phyloP scores from a whole-genome alignment of 2,888 invertebrate species.

The Nomada ferruginata region DNA sequence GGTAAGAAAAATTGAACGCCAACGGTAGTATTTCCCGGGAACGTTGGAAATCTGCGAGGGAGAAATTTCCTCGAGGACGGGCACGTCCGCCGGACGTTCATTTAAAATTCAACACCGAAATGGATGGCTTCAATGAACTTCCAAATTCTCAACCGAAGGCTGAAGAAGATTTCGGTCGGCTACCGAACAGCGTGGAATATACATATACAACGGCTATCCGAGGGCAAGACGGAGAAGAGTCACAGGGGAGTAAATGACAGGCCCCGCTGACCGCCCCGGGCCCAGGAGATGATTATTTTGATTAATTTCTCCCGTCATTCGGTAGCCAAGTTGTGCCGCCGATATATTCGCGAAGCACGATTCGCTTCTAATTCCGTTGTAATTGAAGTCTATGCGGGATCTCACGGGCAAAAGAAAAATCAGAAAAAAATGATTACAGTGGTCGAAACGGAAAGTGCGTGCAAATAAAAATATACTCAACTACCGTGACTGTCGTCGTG shows the following conservation, averaged over 20 bases:
- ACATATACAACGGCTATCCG: conserved; percentile 53
- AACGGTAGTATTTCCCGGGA: too few species aligned
- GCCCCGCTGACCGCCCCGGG: conserved; percentile 73
- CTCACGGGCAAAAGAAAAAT: neutral
- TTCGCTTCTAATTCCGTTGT: conserved; percentile 49
- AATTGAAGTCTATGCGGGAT: conserved; percentile 52
- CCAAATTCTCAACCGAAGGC: conserved; percentile 39
- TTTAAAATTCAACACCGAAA: conserved; percentile 61
- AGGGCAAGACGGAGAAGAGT: conserved; percentile 65
- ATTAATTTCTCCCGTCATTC: conserved; percentile 80
- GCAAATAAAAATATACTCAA: neutral
- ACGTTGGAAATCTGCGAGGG: conserved; percentile 5
- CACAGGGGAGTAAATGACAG: conserved; percentile 77
- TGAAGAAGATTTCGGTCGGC: conserved; percentile 55
- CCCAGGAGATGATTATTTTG: conserved; percentile 77
- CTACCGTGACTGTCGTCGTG: conserved; percentile 21
- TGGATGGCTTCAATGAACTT: conserved; percentile 26
- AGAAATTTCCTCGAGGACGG: conserved; percentile 13
- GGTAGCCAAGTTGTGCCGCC: conserved; percentile 75
- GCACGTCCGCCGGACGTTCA: conserved; percentile 36
- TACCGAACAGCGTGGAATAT: conserved; percentile 69
- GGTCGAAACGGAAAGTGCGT: neutral
- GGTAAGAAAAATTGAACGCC: neutral
- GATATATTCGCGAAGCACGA: conserved; percentile 68
- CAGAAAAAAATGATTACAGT: neutral